Percentiles rank a stretch among this genome's conserved stretches.
phyloP scores from a whole-genome alignment of 2,113 vertebrate genomes.

The Erpornis zantholeuca region DNA sequence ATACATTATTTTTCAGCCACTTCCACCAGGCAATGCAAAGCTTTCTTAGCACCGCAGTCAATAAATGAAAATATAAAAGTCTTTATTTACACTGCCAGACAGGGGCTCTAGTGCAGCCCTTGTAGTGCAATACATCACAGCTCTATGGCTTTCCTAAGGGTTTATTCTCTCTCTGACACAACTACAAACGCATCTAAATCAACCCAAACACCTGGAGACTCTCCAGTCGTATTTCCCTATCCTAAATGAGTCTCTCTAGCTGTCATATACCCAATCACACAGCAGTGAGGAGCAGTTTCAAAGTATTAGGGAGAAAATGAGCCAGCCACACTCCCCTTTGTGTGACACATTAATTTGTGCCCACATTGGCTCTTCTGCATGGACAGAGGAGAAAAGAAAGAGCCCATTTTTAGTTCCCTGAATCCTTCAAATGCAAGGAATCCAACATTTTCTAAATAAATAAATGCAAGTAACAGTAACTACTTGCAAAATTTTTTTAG shows the following conservation, averaged over 20 bases:
- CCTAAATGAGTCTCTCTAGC: not conserved
- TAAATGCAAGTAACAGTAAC: not conserved
- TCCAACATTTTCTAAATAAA: not conserved
- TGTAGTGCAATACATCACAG: conserved; percentile 37
- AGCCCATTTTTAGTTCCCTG: not conserved
- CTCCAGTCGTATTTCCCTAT: not conserved
- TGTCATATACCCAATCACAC: not conserved
- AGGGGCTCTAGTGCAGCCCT: conserved; percentile 20
- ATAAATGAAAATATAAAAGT: conserved; percentile 54
- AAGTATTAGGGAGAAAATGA: not conserved
- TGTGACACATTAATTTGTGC: not conserved
- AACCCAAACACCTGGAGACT: conserved; percentile 9
- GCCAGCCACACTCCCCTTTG: not conserved
- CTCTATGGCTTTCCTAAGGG: not conserved
- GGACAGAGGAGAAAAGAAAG: not conserved
- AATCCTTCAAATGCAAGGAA: not conserved
- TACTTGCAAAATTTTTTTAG: not conserved
- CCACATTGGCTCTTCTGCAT: not conserved
- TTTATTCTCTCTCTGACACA: conserved; percentile 27
- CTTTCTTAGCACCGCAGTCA: conserved; percentile 16
- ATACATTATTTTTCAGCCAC: conserved; percentile 37
- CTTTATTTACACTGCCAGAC: conserved; percentile 45
- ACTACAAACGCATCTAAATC: conserved; percentile 29
- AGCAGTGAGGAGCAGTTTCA: not conserved
- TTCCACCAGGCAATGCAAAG: conserved; percentile 1